Percentiles rank a stretch among this genome's conserved stretches.
Evolutionary conservation across 2,888 invertebrate species (phyloP).

Genomic region (Hoplodrina blanda): DNA sequence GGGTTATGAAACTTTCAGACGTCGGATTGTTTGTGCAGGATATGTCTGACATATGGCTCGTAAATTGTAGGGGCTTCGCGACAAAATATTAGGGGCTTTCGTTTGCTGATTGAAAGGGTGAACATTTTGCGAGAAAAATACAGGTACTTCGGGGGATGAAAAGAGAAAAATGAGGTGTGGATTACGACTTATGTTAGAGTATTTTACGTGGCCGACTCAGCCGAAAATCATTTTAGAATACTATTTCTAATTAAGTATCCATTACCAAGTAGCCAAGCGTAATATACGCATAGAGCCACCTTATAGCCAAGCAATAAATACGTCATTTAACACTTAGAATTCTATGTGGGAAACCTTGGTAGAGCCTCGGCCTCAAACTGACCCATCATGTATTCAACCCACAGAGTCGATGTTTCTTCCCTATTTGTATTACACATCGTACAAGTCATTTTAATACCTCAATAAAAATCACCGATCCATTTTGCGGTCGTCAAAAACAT

Average conservation of each 20-base stretch:
- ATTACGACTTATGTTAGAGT: neutral
- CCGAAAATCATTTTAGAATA: neutral
- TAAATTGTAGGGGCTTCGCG: constrained; percentile 66
- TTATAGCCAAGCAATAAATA: constrained; percentile 43
- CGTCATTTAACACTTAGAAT: constrained; percentile 52
- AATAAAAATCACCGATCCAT: constrained; percentile 56
- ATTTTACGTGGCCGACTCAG: neutral
- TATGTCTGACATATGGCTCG: constrained; percentile 69
- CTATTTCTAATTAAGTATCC: neutral
- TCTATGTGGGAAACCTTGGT: constrained; percentile 55
- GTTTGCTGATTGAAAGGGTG: constrained; percentile 55
- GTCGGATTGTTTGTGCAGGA: constrained; percentile 63
- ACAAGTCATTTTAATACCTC: constrained; percentile 59
- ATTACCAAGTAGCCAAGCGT: constrained; percentile 10
- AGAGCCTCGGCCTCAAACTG: constrained; percentile 57
- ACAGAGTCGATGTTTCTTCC: constrained; percentile 46
- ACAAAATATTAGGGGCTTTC: constrained; percentile 60
- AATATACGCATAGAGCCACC: constrained; percentile 27
- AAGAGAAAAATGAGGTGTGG: constrained; percentile 1
- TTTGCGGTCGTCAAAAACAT: constrained; percentile 61
- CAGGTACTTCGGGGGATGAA: constrained; percentile 10
- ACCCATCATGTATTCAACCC: constrained; percentile 59
- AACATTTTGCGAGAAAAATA: constrained; percentile 27
- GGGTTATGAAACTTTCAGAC: constrained; percentile 83
- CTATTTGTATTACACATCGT: constrained; percentile 48